phyloP scores from a whole-genome alignment of 2,888 invertebrate genomes.

The Rhingia campestris region DNA sequence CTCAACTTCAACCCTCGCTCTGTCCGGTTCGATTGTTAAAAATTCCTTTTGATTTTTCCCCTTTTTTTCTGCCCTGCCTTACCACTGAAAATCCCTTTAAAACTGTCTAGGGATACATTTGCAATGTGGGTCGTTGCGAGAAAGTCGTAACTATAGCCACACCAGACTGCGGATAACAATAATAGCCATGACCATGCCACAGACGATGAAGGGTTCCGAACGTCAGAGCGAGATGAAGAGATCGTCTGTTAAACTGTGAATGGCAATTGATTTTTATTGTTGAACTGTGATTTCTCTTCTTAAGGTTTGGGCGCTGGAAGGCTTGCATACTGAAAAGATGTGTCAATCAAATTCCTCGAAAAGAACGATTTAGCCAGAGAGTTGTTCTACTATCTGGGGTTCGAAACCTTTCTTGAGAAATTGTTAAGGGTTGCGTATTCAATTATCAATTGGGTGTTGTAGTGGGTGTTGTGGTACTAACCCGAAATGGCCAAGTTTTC shows the following conservation, averaged over 20 bases:
- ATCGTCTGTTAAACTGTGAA: slow-evolving; percentile 61
- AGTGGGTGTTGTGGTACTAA: too few relatives aligned
- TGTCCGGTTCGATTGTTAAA: slow-evolving; percentile 45
- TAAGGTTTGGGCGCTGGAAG: not conserved
- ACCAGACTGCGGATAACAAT: slow-evolving; percentile 55
- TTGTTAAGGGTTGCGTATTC: not conserved
- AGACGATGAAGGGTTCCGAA: slow-evolving; percentile 30
- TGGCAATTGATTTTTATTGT: slow-evolving; percentile 68
- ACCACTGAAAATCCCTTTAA: slow-evolving; percentile 46
- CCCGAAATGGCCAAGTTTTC: too few relatives aligned
- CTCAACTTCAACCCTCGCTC: slow-evolving; percentile 7
- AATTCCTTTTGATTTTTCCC: slow-evolving; percentile 31
- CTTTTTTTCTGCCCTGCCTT: not conserved
- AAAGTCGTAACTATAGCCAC: slow-evolving; percentile 43
- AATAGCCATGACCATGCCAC: slow-evolving; percentile 12
- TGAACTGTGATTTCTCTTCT: slow-evolving; percentile 39
- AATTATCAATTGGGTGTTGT: not conserved
- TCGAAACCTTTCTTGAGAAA: not conserved
- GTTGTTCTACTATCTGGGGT: not conserved
- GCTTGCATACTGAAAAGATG: slow-evolving; percentile 18
- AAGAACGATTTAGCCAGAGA: slow-evolving; percentile 15
- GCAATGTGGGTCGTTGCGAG: slow-evolving; percentile 38
- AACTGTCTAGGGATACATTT: slow-evolving; percentile 51
- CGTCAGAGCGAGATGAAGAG: slow-evolving; percentile 8
- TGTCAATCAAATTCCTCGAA: slow-evolving; percentile 55